A percentile compares a stretch with the other conserved stretches of the same genome.
Conservation (phyloP, 2,113 vertebrate genomes). For the Albula glossodonta region DNA sequence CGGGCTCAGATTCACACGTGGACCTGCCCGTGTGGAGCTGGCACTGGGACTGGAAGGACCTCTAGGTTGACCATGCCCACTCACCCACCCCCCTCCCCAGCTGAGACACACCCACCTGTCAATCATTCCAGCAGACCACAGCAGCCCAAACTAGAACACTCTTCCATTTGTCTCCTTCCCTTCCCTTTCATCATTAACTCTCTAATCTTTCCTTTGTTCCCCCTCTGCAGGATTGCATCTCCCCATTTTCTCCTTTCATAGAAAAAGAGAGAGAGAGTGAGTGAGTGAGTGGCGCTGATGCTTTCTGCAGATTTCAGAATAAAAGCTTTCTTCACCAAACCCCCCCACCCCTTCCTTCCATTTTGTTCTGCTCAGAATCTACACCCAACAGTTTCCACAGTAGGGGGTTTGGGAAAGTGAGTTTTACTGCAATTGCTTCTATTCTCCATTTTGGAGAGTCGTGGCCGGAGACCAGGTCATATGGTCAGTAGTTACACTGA, state of each 20-base stretch:
- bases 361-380: neutral
- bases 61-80: conserved; percentile 15
- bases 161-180: neutral
- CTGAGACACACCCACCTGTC: neutral
- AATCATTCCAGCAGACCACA: neutral
- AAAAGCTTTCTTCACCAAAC: neutral
- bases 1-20: conserved; percentile 37
- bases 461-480: neutral
- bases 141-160: neutral
- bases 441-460: neutral
- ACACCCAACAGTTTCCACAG: neutral
- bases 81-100: neutral
- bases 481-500: neutral
- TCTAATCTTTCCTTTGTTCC: neutral
- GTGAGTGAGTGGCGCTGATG: neutral
- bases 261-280: neutral
- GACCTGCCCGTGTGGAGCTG: conserved; percentile 43
- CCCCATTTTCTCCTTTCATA: neutral
- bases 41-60: conserved; percentile 42
- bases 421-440: neutral
- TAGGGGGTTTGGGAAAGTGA: neutral
- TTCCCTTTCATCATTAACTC: neutral
- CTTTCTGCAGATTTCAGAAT: conserved; percentile 9
- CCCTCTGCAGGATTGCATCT: conserved; percentile 2
- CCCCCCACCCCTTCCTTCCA: neutral